A percentile compares a stretch with the other conserved stretches of the same genome.
Evolutionary conservation across 1,140 invertebrate species (phyloP).

Genomic region (Sitodiplosis mosellana): DNA sequence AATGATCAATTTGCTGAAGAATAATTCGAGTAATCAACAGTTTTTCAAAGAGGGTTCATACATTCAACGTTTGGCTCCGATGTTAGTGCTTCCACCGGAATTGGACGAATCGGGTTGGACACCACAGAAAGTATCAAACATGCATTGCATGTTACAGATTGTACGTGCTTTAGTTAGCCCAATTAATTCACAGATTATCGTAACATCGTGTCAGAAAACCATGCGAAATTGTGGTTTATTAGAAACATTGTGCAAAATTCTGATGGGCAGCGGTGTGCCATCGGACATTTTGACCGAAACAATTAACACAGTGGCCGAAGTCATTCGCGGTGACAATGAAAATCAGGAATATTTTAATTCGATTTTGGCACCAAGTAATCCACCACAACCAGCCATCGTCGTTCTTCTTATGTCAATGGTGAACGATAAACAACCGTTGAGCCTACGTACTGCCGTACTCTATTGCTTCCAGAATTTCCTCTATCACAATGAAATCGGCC

Average conservation of each 20-base stretch:
- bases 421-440: conserved; percentile 92
- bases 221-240: conserved; percentile 70
- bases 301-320: conserved; percentile 87
- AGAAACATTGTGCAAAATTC: conserved; percentile 66
- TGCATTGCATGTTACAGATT: conserved; percentile 80
- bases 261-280: conserved; percentile 93
- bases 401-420: conserved; percentile 97
- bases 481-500: conserved; percentile 80
- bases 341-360: conserved; percentile 88
- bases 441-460: conserved; percentile 79
- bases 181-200: conserved; percentile 53
- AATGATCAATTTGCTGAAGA: conserved; percentile 83
- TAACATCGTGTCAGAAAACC: conserved; percentile 68
- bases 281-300: conserved; percentile 91
- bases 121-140: conserved; percentile 86
- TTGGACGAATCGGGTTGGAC: conserved; percentile 67
- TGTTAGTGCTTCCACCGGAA: conserved; percentile 61
- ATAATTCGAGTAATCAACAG: conserved; percentile 95
- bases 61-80: conserved; percentile 73
- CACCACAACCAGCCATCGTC: conserved; percentile 81
- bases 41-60: conserved; percentile 96
- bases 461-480: conserved; percentile 96
- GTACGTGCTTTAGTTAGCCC: conserved; percentile 80
- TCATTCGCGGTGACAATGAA: conserved; percentile 71
- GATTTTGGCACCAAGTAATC: conserved; percentile 82